phyloP scores from a whole-genome alignment of 2,797 vertebrate species.

The Hirundo rustica region DNA sequence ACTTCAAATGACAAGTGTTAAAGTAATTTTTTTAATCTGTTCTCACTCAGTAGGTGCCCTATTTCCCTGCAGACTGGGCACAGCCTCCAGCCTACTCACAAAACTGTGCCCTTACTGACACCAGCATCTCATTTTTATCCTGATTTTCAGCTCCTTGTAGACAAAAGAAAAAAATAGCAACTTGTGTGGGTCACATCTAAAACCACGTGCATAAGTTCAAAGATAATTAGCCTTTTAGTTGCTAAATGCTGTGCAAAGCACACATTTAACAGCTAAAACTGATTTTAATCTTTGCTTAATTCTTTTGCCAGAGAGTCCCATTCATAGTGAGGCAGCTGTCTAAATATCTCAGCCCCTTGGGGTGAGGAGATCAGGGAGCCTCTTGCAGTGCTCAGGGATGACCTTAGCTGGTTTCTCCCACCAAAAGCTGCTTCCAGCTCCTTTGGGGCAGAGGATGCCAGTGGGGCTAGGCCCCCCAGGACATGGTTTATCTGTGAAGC shows the following conservation, averaged over 20 bases:
- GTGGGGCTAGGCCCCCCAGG: not conserved
- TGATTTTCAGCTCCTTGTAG: constrained; percentile 3
- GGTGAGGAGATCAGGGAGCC: not conserved
- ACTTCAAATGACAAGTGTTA: constrained; percentile 3
- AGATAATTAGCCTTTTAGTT: constrained; percentile 54
- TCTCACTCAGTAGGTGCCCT: not conserved
- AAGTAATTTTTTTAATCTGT: not conserved
- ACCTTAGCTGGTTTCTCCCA: constrained; percentile 27
- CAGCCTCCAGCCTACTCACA: not conserved
- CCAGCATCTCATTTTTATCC: constrained; percentile 17
- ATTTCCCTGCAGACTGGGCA: not conserved
- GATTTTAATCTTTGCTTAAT: constrained; percentile 70
- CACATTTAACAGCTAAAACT: constrained; percentile 60
- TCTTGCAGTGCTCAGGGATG: constrained; percentile 11
- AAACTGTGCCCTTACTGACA: not conserved
- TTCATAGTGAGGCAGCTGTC: constrained; percentile 54
- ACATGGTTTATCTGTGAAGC: not conserved
- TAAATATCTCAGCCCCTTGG: constrained; percentile 52
- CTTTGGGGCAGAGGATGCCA: not conserved
- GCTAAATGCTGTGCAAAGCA: constrained; percentile 59
- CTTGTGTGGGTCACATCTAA: constrained; percentile 26
- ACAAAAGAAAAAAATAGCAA: constrained; percentile 14
- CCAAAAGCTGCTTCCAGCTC: not conserved
- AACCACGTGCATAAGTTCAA: constrained; percentile 64
- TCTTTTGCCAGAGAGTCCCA: constrained; percentile 62